These are phyloP conservation scores for Desmophyllum pertusum DNA, from an alignment of 92 coral and sea anemone genomes.

Conservation along the genomic window DNA sequence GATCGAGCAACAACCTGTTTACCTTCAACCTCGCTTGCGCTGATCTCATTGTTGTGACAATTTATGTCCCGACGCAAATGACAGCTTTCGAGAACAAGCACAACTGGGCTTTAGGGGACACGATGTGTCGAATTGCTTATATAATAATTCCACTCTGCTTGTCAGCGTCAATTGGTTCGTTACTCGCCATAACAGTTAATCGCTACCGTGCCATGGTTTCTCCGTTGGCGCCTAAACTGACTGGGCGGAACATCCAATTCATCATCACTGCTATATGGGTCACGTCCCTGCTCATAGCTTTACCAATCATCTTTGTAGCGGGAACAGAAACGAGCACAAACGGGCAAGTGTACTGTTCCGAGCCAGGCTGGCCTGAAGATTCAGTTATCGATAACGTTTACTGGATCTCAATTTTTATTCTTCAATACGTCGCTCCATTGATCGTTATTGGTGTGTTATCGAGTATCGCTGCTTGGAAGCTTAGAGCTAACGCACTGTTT, in stretches of 20 bases:
- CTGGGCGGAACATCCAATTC: conserved; percentile 56
- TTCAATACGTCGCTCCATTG: conserved; percentile 82
- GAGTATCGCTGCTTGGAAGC: conserved; percentile 49
- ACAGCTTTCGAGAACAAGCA: conserved; percentile 93
- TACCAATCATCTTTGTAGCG: conserved; percentile 71
- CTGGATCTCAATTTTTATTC: conserved; percentile 85
- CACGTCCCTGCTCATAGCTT: conserved; percentile 58
- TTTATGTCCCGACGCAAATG: conserved; percentile 92
- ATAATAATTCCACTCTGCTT: conserved; percentile 84
- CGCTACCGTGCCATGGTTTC: conserved; percentile 79
- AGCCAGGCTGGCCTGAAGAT: conserved; percentile 60
- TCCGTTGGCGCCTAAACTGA: conserved; percentile 77
- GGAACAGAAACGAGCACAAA: conserved; percentile 53
- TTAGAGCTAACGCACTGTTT: conserved; percentile 45
- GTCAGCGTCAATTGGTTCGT: conserved; percentile 77
- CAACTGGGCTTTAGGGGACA: conserved; percentile 92
- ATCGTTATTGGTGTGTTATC: conserved; percentile 65
- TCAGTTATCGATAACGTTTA: conserved; percentile 65
- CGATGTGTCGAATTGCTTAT: conserved; percentile 81
- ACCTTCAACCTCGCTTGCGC: conserved; percentile 88
- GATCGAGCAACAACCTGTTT: conserved; percentile 79
- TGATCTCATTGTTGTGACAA: conserved; percentile 75
- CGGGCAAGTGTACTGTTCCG: conserved; percentile 77
- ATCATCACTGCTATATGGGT: conserved; percentile 82
- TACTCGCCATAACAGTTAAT: conserved; percentile 85